Base-by-base conservation (phyloP, 2,797 vertebrate species). In the Arnoldichthys spilopterus region DNA sequence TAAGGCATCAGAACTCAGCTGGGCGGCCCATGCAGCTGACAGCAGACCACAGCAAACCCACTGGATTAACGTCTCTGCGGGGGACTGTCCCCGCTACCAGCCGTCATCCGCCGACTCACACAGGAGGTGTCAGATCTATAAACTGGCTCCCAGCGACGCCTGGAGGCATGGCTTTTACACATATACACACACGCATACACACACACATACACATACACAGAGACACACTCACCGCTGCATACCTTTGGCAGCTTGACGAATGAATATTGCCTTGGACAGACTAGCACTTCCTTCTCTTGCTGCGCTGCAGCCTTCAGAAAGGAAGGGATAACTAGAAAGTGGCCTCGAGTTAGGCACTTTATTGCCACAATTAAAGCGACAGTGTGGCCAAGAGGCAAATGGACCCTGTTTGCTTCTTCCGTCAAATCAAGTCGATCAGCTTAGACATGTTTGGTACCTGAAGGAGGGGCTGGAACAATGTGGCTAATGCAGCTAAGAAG, bases 121-220 rank as follows among this genome's bases (percentile, higher is more conserved):
- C 26, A 79, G 62, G 3, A 73, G 74, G 54, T 62, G 16, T 76
- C 76, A 84, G 77, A 79, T 82, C 73, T 70, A n/a, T 77, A 64
- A 79, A 71, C 77, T 51, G 49, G 80, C 80, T 79, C 37, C 30
- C 74, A 79, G 83, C 77, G 54, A 79, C 34, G 83, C 83, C 79
- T 8, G 77, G 78, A 79, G 80, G 83, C 83, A 84, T 30, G 32
- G 34, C 63, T 79, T 82, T 74, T 63, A 32, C 28, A 79, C 77
- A 61, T 72, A 66, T 64, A 37, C 62, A 67, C 66, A 49, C 28
- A 76, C 74, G 28, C 79, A 71, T 56, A 54, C 61, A 49, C n/a
- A 75, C 73, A 51, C 78, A 59, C 69, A 53, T 59, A 47, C n/a
- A 78, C 77, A 59, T 75, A 70, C 54, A 43, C 64, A 64, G 16